Conservation (phyloP, 2,888 invertebrate genomes). For the Cheilosia vernalis region DNA sequence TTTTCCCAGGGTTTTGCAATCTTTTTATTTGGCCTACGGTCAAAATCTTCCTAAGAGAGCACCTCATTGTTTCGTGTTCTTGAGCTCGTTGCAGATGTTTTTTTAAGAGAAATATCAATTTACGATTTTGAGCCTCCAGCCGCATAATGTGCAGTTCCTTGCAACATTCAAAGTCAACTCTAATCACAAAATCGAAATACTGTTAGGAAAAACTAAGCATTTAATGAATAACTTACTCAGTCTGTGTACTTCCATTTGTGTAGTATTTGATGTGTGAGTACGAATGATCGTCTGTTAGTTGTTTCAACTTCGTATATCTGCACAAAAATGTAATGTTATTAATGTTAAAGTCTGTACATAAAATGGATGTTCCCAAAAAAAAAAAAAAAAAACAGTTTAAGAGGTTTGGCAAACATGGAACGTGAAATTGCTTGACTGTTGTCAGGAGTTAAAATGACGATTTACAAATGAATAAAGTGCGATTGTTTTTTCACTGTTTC, state of each 20-base stretch:
- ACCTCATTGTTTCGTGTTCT: constrained; percentile 44
- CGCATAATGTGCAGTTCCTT: constrained; percentile 57
- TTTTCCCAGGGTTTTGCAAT: constrained; percentile 26
- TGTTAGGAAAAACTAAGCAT: neutral
- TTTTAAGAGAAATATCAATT: constrained; percentile 14
- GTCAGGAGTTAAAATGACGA: no score
- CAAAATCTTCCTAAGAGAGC: constrained; percentile 34
- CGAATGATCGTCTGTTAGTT: constrained; percentile 15
- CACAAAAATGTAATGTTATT: neutral
- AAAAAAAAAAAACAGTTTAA: no score
- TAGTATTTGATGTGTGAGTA: constrained; percentile 36
- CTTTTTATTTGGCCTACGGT: constrained; percentile 54
- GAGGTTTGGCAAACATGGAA: no score
- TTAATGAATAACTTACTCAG: constrained; percentile 36
- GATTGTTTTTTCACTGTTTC: no score
- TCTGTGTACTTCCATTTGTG: constrained; percentile 37
- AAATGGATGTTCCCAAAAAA: no score
- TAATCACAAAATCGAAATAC: neutral
- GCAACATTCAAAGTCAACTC: constrained; percentile 39
- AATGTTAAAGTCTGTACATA: neutral
- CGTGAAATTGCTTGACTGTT: no score
- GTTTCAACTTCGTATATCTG: constrained; percentile 17
- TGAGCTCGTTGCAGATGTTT: constrained; percentile 30
- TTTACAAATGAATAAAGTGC: no score
- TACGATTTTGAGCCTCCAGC: constrained; percentile 41